Base-by-base conservation (phyloP, 2,113 vertebrate genomes). In the Misgurnus mizolepis region DNA sequence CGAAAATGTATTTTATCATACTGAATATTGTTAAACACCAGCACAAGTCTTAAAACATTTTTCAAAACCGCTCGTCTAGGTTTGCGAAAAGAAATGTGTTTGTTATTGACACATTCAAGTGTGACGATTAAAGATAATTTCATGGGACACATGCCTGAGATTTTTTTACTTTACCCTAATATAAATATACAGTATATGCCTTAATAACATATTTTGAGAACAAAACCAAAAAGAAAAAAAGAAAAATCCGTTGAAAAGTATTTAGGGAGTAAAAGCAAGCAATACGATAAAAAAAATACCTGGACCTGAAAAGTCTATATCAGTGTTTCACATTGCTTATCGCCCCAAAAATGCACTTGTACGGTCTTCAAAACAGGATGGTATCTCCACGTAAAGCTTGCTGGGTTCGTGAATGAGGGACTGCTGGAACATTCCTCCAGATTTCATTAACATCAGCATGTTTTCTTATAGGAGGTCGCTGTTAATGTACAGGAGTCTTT, bases 391-490 rank as follows among this genome's bases (percentile, higher is more conserved):
- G 45, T 70, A 27, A 53, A 68, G 7, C n/a, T 11, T 56, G 12
- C 22, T 41, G 27, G 2, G 45, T 43, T 80, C 65, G n/a, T 40
- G 53, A 75, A 1, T 3, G n/a, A 45, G 27, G 22, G 22, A 14
- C 15, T n/a, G 43, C 4, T 47, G 17, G 17, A 62, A 45, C 15
- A 62, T 72, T 72, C 68, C 75, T 56, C 11, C 7, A 41, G 69
- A 10, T 65, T 39, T 65, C 6, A 18, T 60, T 53, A 64, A 47
- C 55, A 66, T 69, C 43, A 50, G 49, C 73, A 61, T 76, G 80
- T 45, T 79, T 12, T 62, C 70, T 41, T 58, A n/a, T 12, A 70
- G 45, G 55, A 0, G 49, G 11, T 43, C 50, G 53, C 45, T 50
- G 34, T 71, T 53, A 6, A 17, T 60, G 56, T 40, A 7, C n/a